Evolutionary conservation across 2,888 invertebrate genomes (phyloP), one percentile per base, ranked within the genome.

Genomic region (Drosophila testacea): DNA sequence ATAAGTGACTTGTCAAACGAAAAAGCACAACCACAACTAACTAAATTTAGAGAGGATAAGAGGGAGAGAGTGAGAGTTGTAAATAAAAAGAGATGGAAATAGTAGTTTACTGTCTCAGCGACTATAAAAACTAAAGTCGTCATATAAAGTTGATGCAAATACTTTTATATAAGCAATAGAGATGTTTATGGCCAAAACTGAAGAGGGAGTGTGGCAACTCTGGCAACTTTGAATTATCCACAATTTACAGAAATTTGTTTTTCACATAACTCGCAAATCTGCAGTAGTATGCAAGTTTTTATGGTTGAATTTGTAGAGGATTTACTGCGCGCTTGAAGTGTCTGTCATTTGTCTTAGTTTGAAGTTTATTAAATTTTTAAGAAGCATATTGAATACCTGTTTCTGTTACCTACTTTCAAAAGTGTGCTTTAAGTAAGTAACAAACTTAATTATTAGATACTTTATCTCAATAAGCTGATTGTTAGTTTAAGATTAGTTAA

Each of bases 81-180:
- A 34, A 67, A 55, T 56, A 63, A 59, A 60, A 7, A 36, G 38
- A 36, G 52, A 44, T 9, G 10, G 30, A 28, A 13, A 5, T 32
- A 22, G 32, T 22, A 32, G 32, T 54, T 67, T 42, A 63, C 30
- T 44, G 46, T 39, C 38, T 27, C 9, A n/a, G 10, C 32, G 51
- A 57, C 44, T 11, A 59, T 54, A 46, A 65, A 69, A 59, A 69
- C 73, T 56, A 42, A 62, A 62, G 51, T 32, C 46, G 36, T 61
- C 66, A 41, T 42, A 61, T 52, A 54, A 61, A 66, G 52, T 48
- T 61, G 50, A 67, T 62, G 67, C 55, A 62, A 55, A 67, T 61
- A 48, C n/a, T 66, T 66, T 54, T 41, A 54, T 61, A 54, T 42
- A 42, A 54, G 54, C 47, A 42, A 36, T 39, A 41, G 61, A 47